phyloP scores from a whole-genome alignment of 1,140 invertebrate genomes.

The Drosophila bipectinata region DNA sequence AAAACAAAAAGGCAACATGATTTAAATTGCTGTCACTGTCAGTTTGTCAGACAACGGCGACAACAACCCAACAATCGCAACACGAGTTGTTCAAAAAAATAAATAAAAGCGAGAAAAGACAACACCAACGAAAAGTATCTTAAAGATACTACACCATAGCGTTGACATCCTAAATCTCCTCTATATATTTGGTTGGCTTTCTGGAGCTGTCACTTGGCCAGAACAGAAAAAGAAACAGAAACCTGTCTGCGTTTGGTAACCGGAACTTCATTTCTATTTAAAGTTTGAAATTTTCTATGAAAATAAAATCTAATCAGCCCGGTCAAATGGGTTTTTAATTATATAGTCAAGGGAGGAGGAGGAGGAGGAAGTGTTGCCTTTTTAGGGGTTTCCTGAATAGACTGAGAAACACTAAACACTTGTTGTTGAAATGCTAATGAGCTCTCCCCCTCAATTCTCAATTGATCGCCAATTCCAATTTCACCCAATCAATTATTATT shows the following conservation, averaged over 20 bases:
- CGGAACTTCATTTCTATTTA: constrained; percentile 8
- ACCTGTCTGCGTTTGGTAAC: not conserved
- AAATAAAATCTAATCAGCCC: constrained; percentile 53
- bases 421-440: constrained; percentile 8
- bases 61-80: constrained; percentile 52
- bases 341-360: not conserved
- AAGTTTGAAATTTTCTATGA: constrained; percentile 2
- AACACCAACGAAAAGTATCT: constrained; percentile 46
- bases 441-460: constrained; percentile 20
- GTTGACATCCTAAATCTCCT: constrained; percentile 62
- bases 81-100: constrained; percentile 6
- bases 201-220: too few species aligned
- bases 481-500: constrained; percentile 13
- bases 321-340: constrained; percentile 67
- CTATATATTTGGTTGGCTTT: too few species aligned
- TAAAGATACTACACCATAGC: constrained; percentile 55
- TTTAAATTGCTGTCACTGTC: constrained; percentile 77
- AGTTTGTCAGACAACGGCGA: constrained; percentile 72
- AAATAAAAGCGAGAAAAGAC: not conserved
- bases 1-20: constrained; percentile 63
- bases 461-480: constrained; percentile 51
- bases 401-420: constrained; percentile 13
- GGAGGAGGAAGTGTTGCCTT: constrained; percentile 34
- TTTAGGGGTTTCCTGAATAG: constrained; percentile 28
- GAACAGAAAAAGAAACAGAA: too few species aligned